Evolutionary conservation across 2,888 invertebrate genomes (phyloP).

Genomic region (Myathropa florea): DNA sequence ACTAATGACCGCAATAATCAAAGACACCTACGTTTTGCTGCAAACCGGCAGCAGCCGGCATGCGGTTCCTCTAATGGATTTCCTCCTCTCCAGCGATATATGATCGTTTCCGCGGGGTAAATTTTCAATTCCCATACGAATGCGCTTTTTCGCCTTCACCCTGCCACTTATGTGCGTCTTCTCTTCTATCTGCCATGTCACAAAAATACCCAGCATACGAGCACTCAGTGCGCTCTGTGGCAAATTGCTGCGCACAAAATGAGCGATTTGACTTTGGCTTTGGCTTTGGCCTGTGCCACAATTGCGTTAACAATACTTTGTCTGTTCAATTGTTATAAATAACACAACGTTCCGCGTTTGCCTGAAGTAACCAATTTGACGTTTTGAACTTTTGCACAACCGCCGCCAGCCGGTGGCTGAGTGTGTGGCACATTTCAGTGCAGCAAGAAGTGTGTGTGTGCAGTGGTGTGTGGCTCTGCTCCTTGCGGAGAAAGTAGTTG

Average conservation of each 20-base stretch:
- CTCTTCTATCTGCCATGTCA: not conserved
- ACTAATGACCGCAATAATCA: constrained; percentile 65
- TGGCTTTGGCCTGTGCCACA: constrained; percentile 37
- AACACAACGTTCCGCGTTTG: constrained; percentile 31
- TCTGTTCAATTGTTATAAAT: constrained; percentile 26
- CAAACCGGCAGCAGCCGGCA: constrained; percentile 25
- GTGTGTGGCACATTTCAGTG: constrained; percentile 35
- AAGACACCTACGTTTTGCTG: constrained; percentile 56
- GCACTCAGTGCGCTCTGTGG: constrained; percentile 7
- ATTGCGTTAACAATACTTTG: constrained; percentile 26
- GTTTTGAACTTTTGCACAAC: constrained; percentile 45
- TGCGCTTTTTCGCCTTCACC: not conserved
- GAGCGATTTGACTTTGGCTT: constrained; percentile 31
- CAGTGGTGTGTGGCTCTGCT: not conserved
- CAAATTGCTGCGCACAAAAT: constrained; percentile 35
- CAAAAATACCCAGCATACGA: too few relatives aligned
- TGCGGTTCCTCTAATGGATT: constrained; percentile 33
- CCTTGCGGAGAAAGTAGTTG: constrained; percentile 76
- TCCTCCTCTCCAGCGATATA: constrained; percentile 25
- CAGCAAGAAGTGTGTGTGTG: not conserved
- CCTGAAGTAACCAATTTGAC: constrained; percentile 30
- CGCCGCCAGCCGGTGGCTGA: constrained; percentile 37
- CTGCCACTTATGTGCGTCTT: not conserved
- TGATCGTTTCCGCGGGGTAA: constrained; percentile 55
- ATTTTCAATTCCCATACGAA: constrained; percentile 38